Percentiles rank a stretch among this genome's conserved stretches.
phyloP scores from a whole-genome alignment of 1,140 invertebrate species.

The Pseudomyrmex cubaensis region DNA sequence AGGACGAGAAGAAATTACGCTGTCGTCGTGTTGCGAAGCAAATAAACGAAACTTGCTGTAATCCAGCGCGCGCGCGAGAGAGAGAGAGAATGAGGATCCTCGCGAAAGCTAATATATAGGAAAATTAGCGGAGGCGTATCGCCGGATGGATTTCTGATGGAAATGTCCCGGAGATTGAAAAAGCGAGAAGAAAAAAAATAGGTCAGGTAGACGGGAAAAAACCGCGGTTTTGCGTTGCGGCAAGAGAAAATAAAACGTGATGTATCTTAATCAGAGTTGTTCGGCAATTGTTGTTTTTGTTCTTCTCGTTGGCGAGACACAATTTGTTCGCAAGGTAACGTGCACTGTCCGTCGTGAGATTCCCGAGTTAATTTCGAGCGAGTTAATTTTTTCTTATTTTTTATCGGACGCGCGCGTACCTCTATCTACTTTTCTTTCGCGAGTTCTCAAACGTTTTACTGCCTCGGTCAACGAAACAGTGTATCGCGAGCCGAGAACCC shows the following conservation, averaged over 20 bases:
- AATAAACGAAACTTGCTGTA: too few species aligned
- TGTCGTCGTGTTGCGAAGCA: too few species aligned
- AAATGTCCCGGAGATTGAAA: not conserved
- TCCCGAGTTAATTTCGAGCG: not conserved
- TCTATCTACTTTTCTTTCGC: not conserved
- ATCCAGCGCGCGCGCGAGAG: too few species aligned
- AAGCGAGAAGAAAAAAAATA: not conserved
- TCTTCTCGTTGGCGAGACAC: not conserved
- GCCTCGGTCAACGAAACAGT: too few species aligned
- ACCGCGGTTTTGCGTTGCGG: too few species aligned
- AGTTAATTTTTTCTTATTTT: not conserved
- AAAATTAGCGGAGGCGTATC: too few species aligned
- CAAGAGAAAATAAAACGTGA: conserved; percentile 3
- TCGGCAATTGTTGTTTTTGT: not conserved
- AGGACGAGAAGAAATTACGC: too few species aligned
- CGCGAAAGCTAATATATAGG: too few species aligned
- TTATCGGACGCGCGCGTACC: not conserved
- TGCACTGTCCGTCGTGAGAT: too few species aligned
- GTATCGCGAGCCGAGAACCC: too few species aligned
- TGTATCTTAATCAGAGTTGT: conserved; percentile 1
- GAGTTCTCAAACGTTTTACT: not conserved
- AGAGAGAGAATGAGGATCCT: too few species aligned
- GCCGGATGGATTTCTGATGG: conserved; percentile 6
- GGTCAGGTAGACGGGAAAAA: not conserved
- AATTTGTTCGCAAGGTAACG: not conserved